A percentile compares a stretch with the other conserved stretches of the same genome.
Conservation (phyloP, 1,140 invertebrate species). For the Micrasema minimum region DNA sequence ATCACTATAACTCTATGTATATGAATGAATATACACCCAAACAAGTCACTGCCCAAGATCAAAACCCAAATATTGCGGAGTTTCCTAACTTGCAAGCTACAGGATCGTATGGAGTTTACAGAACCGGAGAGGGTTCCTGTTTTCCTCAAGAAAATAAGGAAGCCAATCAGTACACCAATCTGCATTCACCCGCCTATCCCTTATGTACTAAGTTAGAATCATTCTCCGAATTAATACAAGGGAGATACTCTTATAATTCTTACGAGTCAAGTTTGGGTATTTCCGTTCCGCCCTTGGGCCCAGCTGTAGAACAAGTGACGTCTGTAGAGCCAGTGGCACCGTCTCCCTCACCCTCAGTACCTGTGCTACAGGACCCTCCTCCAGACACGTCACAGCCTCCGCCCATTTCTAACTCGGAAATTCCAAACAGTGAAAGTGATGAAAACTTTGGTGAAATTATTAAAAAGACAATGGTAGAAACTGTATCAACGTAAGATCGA, state of each 20-base stretch:
- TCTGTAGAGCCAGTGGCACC: background rate
- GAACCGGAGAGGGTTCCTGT: constrained; percentile 58
- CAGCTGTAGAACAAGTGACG: constrained; percentile 28
- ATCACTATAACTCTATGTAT: constrained; percentile 67
- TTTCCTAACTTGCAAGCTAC: constrained; percentile 47
- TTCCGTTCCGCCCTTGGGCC: constrained; percentile 26
- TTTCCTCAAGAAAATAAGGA: constrained; percentile 59
- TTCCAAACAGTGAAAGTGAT: constrained; percentile 53
- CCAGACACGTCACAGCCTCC: constrained; percentile 53
- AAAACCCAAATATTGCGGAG: constrained; percentile 47
- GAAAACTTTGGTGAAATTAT: constrained; percentile 93
- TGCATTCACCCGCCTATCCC: constrained; percentile 68
- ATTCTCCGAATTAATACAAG: constrained; percentile 74
- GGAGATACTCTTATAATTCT: constrained; percentile 67
- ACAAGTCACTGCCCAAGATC: constrained; percentile 56
- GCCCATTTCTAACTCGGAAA: constrained; percentile 45
- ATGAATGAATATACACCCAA: constrained; percentile 62
- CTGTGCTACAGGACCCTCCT: constrained; percentile 31
- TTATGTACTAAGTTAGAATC: constrained; percentile 76
- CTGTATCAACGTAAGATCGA: constrained; percentile 85
- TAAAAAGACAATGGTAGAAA: constrained; percentile 92
- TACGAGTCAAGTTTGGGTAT: constrained; percentile 54
- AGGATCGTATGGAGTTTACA: constrained; percentile 63
- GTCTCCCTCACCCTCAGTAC: too few relatives aligned
- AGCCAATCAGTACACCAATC: constrained; percentile 67